phyloP scores from a whole-genome alignment of 2,888 invertebrate genomes.

The Griposia aprilina region DNA sequence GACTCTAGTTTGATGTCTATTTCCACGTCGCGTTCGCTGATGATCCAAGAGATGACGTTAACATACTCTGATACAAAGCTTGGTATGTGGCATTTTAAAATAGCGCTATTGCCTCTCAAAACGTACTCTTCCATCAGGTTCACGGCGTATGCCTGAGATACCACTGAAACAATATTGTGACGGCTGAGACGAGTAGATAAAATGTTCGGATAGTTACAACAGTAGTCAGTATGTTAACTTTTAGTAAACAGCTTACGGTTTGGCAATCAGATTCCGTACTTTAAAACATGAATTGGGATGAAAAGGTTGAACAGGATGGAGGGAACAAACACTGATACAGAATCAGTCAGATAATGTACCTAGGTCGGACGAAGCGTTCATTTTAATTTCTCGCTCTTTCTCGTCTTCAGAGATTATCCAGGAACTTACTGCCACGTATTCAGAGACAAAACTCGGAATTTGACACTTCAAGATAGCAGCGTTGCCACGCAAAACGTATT shows the following conservation, averaged over 20 bases:
- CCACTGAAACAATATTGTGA: slow-evolving; percentile 93
- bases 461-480: slow-evolving; percentile 97
- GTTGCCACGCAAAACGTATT: slow-evolving; percentile 97
- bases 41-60: slow-evolving; percentile 95
- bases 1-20: slow-evolving; percentile 88
- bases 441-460: slow-evolving; percentile 97
- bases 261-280: slow-evolving; percentile 2
- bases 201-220: slow-evolving; percentile 19
- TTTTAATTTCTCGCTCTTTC: slow-evolving; percentile 84
- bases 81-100: slow-evolving; percentile 98
- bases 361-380: slow-evolving; percentile 80
- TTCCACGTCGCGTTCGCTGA: slow-evolving; percentile 92
- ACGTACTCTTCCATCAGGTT: slow-evolving; percentile 98
- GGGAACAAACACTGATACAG: slow-evolving; percentile 21
- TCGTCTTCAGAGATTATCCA: slow-evolving; percentile 95
- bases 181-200: slow-evolving; percentile 42
- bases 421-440: slow-evolving; percentile 96
- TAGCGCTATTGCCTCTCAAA: slow-evolving; percentile 96
- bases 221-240: background rate
- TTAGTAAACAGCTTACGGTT: slow-evolving; percentile 3
- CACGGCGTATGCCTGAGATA: slow-evolving; percentile 96
- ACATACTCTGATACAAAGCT: slow-evolving; percentile 98
- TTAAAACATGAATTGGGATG: slow-evolving; percentile 36
- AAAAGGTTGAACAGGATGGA: slow-evolving; percentile 46
- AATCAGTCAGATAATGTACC: slow-evolving; percentile 73